Conservation (phyloP, 2,797 vertebrate genomes). For the Ptychobarbus kaznakovi region DNA sequence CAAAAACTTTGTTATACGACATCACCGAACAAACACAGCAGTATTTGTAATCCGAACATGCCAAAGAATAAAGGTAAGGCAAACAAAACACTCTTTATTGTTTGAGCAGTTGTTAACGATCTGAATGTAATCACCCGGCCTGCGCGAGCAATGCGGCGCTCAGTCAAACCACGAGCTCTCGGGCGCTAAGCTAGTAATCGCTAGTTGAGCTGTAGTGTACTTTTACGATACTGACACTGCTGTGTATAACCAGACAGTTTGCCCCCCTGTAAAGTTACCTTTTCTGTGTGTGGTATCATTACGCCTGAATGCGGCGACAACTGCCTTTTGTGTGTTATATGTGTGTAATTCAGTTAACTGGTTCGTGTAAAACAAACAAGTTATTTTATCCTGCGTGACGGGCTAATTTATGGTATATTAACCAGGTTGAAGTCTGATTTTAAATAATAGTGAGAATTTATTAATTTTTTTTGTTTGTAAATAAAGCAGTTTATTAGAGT, state of each 20-base stretch:
- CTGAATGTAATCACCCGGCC: not conserved
- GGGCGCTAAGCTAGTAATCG: no score
- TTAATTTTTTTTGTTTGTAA: not conserved
- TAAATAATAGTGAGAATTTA: not conserved
- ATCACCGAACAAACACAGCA: not conserved
- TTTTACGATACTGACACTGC: no score
- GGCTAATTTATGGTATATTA: not conserved
- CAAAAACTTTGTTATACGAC: not conserved
- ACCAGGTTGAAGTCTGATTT: not conserved
- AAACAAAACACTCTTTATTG: not conserved
- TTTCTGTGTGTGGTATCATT: not conserved
- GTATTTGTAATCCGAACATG: constrained; percentile 51
- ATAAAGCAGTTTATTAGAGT: not conserved
- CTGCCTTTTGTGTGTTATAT: not conserved
- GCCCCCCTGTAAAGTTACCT: not conserved
- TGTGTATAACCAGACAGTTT: not conserved
- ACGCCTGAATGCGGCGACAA: not conserved
- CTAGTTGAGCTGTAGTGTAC: not conserved
- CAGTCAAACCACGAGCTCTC: not conserved
- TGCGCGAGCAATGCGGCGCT: not conserved
- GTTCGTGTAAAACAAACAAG: not conserved
- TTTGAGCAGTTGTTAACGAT: no score
- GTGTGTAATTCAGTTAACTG: not conserved
- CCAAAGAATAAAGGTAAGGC: constrained; percentile 65
- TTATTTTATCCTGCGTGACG: not conserved